phyloP scores from a whole-genome alignment of 37 sponge, comb jelly and placozoan genomes.

The Axinella damicornis region DNA sequence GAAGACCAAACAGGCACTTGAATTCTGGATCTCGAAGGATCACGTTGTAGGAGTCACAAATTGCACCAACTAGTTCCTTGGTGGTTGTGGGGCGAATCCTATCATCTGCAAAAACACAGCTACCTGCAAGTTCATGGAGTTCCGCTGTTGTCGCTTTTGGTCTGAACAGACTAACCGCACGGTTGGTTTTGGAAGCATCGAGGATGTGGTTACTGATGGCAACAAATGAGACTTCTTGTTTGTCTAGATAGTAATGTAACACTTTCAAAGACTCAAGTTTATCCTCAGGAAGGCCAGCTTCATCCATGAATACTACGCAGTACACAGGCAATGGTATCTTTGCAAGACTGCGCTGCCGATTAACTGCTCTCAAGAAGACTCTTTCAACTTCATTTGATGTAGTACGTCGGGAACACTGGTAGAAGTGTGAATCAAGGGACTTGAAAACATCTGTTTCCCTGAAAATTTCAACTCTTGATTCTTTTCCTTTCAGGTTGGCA shows the following conservation, averaged over 20 bases:
- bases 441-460: slow-evolving; percentile 56
- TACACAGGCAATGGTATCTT: slow-evolving; percentile 38
- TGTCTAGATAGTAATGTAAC: slow-evolving; percentile 85
- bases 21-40: slow-evolving; percentile 42
- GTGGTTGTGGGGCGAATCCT: slow-evolving; percentile 31
- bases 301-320: slow-evolving; percentile 93
- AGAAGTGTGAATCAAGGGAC: slow-evolving; percentile 79
- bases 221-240: slow-evolving; percentile 85
- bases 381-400: slow-evolving; percentile 88
- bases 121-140: slow-evolving; percentile 52
- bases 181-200: slow-evolving; percentile 92
- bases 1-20: slow-evolving; percentile 66
- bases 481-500: slow-evolving; percentile 79
- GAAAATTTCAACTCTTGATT: slow-evolving; percentile 51
- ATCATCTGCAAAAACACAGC: slow-evolving; percentile 46
- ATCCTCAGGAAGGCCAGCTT: slow-evolving; percentile 93
- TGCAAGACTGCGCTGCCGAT: slow-evolving; percentile 56
- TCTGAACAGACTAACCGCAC: slow-evolving; percentile 85
- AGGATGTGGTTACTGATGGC: slow-evolving; percentile 89
- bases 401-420: slow-evolving; percentile 87
- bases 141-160: slow-evolving; percentile 61
- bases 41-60: slow-evolving; percentile 61
- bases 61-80: slow-evolving; percentile 22
- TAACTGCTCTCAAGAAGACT: slow-evolving; percentile 77
- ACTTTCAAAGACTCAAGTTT: slow-evolving; percentile 91